Evolutionary conservation across 2,113 vertebrate species (phyloP), one percentile per base, ranked within the genome.

Genomic region (Cebidichthys violaceus): DNA sequence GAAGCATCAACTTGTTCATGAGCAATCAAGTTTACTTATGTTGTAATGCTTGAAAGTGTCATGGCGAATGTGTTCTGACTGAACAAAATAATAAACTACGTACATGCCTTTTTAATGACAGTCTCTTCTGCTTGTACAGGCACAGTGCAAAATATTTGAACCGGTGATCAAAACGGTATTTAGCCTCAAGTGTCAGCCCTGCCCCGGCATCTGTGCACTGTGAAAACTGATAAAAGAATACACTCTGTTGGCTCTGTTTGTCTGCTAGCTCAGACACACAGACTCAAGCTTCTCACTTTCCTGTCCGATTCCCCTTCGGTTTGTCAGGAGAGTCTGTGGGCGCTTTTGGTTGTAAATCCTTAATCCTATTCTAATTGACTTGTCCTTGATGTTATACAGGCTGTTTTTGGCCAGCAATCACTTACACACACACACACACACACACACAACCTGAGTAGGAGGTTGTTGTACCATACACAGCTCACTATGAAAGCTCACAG

Each of bases 301-400:
- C 76, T 39, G 67, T 67, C 41, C 37, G 62, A 82, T 79, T 76
- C 37, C 54, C 67, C 67, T 22, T 65, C 33, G 1, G 52, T 61
- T 79, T 27, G 59, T 64, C 64, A 43, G 75, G 57, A 39, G 61
- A 81, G 68, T 76, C 50, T 57, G 62, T 87, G 70, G 81, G 52
- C 29, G 41, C 67, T 52, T 24, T 27, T 6, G 14, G 70, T 52
- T 82, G 87, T 67, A 52, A 22, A 41, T 31, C 71, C 57, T 81
- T 90, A 93, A 93, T 94, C 92, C 90, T 66, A 86, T 94, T 93
- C 83, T 94, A 93, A 94, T 93, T 91, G 86, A 85, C 82, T 90
- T 82, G 62, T 83, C 82, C 75, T 72, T 85, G 54, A 83, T 85
- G 69, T 77, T 76, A 52, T 43, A 71, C 45, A 60, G 64, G 62